A percentile compares a stretch with the other conserved stretches of the same genome.
Conservation (phyloP, 2,797 vertebrate genomes). For the Pyrocephalus nanus region DNA sequence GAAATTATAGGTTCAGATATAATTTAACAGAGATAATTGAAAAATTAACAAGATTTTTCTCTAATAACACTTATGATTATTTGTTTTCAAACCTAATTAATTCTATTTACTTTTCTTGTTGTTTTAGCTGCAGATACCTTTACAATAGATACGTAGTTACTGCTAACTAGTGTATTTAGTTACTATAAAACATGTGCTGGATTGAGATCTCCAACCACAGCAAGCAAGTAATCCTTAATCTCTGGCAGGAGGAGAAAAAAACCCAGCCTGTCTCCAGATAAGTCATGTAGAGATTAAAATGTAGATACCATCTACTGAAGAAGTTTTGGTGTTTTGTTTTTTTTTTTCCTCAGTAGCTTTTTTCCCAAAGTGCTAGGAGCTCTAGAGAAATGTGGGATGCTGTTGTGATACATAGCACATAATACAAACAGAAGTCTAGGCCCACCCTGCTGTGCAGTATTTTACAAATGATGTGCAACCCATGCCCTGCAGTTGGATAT, state of each 20-base stretch:
- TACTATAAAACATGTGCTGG: background rate
- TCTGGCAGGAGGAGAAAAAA: background rate
- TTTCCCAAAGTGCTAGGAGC: background rate
- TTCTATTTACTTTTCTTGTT: background rate
- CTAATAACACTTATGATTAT: background rate
- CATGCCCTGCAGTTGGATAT: background rate
- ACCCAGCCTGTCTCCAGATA: background rate
- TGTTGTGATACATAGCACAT: no score
- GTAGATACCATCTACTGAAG: background rate
- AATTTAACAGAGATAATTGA: background rate
- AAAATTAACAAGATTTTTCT: background rate
- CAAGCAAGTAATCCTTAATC: background rate
- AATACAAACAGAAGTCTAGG: background rate
- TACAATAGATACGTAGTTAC: background rate
- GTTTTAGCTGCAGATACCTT: background rate
- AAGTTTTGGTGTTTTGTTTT: background rate
- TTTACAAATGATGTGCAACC: background rate
- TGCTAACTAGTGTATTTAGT: background rate
- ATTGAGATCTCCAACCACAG: background rate
- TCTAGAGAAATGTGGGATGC: background rate
- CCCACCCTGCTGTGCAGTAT: background rate
- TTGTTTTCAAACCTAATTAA: background rate
- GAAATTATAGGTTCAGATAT: background rate
- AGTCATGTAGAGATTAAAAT: background rate
- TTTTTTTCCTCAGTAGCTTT: background rate